Evolutionary conservation across 1,140 invertebrate genomes (phyloP), one percentile per base, ranked within the genome.

Genomic region (Limonius californicus): DNA sequence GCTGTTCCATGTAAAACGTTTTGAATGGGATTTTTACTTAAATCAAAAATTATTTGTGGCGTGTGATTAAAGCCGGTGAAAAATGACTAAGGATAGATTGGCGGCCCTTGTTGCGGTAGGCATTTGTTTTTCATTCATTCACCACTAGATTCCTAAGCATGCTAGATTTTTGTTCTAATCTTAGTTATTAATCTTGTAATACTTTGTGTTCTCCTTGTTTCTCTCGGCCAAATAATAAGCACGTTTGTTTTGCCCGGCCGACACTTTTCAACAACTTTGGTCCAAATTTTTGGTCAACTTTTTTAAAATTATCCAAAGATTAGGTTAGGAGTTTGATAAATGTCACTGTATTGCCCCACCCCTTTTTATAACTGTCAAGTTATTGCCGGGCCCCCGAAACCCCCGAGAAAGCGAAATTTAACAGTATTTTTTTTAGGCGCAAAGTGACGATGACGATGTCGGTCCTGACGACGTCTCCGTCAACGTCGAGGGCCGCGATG

Each of bases 41-140:
- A 82, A 80, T 78, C 76, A 78, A 79, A 80, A 81, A 76, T 77
- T 79, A 79, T 80, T 78, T 75, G 80, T 79, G 78, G 79, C 81
- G 81, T 82, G 83, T 78, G 73, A 78, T 81, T 80, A 79, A 80
- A 79, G 76, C 77, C 76, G 80, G 77, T 79, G 82, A 81, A 89
- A 83, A 81, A 97, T 97, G 94, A 95, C 93, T 80, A 97, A 96
- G 87, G 94, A 97, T 87, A 93, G 94, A 88, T 91, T 97, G 86
- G 91, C 92, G 83, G 94, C 93, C 78, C 85, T 96, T 72, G 91
- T 93, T 85, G 93, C 93, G 87, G 91, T 94, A 85, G 87, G 89
- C 84, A 74, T 70, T 47, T 59, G 15, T 59, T 54, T 62, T 54
- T 57, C n/a, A 9, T 21, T 12, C 21, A 21, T 30, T 18, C 9